phyloP scores from a whole-genome alignment of 2,113 vertebrate species.

The Crotalus viridis region DNA sequence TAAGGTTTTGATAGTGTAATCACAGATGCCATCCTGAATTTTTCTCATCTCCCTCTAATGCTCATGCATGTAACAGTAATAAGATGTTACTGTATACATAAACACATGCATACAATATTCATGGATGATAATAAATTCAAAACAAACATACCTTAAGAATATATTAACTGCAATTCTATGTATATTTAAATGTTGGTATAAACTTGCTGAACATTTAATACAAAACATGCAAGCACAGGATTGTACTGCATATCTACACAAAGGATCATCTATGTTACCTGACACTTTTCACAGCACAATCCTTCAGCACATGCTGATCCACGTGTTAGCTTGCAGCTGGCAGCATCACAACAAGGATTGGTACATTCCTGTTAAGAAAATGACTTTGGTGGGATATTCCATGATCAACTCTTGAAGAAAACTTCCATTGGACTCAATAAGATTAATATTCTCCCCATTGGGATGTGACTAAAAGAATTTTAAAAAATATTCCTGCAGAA shows the following conservation, averaged over 20 bases:
- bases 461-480: neutral
- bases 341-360: slow-evolving; percentile 79
- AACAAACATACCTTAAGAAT: neutral
- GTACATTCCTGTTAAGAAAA: slow-evolving; percentile 74
- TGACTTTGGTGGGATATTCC: neutral
- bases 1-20: neutral
- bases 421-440: neutral
- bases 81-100: neutral
- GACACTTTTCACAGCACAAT: slow-evolving; percentile 80
- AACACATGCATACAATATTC: neutral
- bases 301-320: slow-evolving; percentile 80
- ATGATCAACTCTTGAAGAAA: neutral
- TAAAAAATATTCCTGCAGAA: neutral
- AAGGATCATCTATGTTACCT: slow-evolving; percentile 65
- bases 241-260: neutral
- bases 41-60: neutral
- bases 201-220: neutral
- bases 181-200: neutral
- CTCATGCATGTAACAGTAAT: neutral
- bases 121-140: neutral
- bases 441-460: neutral
- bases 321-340: slow-evolving; percentile 77
- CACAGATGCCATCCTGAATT: neutral
- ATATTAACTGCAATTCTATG: neutral
- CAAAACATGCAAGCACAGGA: neutral